Percentiles rank a stretch among this genome's conserved stretches.
phyloP scores from a whole-genome alignment of 1,140 invertebrate genomes.

The Drosophila bifasciata region DNA sequence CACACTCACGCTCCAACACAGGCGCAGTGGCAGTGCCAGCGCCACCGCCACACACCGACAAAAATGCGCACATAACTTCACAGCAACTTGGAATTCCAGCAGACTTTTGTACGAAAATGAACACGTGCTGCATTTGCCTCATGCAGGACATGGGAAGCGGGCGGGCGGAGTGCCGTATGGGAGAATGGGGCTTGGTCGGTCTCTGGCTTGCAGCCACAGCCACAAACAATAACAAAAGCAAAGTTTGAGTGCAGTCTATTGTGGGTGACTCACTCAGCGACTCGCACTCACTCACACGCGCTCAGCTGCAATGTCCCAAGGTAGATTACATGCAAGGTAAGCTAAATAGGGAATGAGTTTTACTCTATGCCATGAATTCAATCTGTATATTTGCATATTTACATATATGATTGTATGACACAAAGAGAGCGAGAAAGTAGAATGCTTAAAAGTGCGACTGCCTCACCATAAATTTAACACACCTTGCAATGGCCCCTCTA shows the following conservation, averaged over 20 bases:
- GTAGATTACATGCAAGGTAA: no score
- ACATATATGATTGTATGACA: not conserved
- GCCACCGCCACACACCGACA: conserved; percentile 1
- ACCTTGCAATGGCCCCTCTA: conserved; percentile 11
- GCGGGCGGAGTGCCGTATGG: conserved; percentile 3
- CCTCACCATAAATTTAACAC: no score
- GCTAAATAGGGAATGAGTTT: no score
- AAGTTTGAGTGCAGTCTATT: conserved; percentile 45
- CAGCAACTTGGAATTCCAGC: conserved; percentile 59
- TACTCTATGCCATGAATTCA: no score
- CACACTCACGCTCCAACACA: conserved; percentile 40
- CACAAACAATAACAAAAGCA: conserved; percentile 70
- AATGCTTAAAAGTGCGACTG: no score
- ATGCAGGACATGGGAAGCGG: conserved; percentile 27
- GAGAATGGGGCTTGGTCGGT: conserved; percentile 37
- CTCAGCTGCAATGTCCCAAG: not conserved
- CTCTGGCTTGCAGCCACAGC: conserved; percentile 60
- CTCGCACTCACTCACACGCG: conserved; percentile 6
- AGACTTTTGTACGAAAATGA: conserved; percentile 71
- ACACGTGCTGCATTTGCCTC: conserved; percentile 69
- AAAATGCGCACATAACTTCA: conserved; percentile 48
- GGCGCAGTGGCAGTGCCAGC: no score
- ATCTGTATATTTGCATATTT: no score
- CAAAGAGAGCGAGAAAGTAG: no score
- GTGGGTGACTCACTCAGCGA: conserved; percentile 56